phyloP scores from a whole-genome alignment of 2,797 vertebrate genomes.

The Caiman crocodilus region DNA sequence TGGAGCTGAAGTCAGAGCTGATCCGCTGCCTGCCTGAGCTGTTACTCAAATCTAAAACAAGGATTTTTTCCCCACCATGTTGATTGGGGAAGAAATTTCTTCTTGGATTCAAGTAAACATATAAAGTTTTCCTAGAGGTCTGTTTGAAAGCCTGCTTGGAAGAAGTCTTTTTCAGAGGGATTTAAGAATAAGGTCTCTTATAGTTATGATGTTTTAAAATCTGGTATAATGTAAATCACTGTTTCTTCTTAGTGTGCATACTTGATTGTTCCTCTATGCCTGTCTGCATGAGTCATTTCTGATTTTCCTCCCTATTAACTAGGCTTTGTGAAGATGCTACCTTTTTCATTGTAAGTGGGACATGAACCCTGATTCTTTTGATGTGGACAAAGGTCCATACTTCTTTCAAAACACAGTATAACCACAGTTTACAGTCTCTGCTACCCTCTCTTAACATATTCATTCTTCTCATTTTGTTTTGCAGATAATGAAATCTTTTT shows the following conservation, averaged over 20 bases:
- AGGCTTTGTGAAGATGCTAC: neutral
- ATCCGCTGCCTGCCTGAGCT: no score
- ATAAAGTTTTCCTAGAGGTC: neutral
- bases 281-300: neutral
- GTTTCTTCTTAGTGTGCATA: neutral
- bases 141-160: neutral
- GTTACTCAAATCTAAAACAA: no score
- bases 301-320: neutral
- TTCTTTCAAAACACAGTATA: neutral
- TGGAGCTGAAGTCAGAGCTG: no score
- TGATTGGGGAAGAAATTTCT: no score
- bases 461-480: neutral
- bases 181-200: neutral
- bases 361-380: neutral
- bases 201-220: neutral
- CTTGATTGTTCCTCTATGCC: neutral
- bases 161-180: neutral
- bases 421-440: neutral
- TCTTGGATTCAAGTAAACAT: neutral
- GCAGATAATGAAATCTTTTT: slow-evolving; percentile 87
- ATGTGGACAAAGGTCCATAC: neutral
- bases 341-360: neutral
- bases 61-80: no score
- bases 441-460: neutral
- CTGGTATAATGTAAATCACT: neutral